Conservation (phyloP, 2,113 vertebrate species). For the Zapornia atra region DNA sequence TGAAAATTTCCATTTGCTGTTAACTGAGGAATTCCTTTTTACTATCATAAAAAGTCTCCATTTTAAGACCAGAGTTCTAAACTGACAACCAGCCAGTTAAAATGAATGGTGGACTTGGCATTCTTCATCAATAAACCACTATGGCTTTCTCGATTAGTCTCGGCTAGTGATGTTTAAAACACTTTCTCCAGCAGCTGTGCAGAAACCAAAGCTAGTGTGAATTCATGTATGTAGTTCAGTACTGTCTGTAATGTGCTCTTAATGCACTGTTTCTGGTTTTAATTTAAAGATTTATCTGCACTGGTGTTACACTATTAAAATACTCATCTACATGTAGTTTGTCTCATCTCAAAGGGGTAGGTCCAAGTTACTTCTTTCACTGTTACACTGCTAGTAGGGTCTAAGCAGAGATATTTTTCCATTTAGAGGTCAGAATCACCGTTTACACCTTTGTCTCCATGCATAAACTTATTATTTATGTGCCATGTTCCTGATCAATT, state of each 20-base stretch:
- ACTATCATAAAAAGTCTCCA: neutral
- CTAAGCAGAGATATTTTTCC: neutral
- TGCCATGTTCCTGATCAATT: neutral
- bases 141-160: neutral
- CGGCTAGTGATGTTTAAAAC: neutral
- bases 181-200: neutral
- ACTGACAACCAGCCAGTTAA: neutral
- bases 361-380: neutral
- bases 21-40: neutral
- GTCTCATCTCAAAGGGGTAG: neutral
- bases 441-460: neutral
- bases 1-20: neutral
- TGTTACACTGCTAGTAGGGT: neutral
- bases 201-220: neutral
- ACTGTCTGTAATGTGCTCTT: neutral
- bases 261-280: neutral
- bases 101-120: neutral
- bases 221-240: neutral
- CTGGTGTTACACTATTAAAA: neutral
- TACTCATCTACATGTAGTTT: neutral
- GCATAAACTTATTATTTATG: neutral
- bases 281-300: neutral
- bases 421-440: neutral
- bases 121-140: slow-evolving; percentile 19
- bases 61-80: neutral